Conservation (phyloP, 2,888 invertebrate genomes). For the Agrotis ipsilon region DNA sequence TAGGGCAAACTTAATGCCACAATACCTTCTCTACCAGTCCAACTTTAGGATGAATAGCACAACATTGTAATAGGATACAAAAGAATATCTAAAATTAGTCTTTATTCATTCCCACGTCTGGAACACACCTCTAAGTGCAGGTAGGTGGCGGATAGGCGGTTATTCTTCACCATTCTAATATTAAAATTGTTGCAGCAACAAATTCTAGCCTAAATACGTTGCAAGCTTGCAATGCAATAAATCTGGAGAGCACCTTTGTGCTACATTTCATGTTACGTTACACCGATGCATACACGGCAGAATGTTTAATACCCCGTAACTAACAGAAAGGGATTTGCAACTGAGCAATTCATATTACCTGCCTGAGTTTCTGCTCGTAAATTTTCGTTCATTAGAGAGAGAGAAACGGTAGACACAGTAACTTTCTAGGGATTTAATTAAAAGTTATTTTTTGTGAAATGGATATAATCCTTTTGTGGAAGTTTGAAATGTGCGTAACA, state of each 20-base stretch:
- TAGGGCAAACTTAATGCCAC: no score
- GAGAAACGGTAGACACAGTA: slow-evolving; percentile 15
- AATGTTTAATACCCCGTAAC: slow-evolving; percentile 24
- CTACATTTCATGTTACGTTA: not conserved
- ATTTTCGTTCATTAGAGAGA: slow-evolving; percentile 61
- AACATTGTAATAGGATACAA: no score
- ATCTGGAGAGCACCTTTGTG: not conserved
- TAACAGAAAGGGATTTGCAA: slow-evolving; percentile 41
- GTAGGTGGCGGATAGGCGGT: no score
- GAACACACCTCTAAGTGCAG: no score
- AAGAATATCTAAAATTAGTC: no score
- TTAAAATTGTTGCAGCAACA: no score
- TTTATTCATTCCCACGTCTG: no score
- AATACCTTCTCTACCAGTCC: no score
- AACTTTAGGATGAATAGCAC: no score
- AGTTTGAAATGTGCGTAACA: slow-evolving; percentile 14
- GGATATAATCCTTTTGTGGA: slow-evolving; percentile 28
- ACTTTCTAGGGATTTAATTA: slow-evolving; percentile 54
- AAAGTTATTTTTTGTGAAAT: slow-evolving; percentile 41
- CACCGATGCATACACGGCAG: not conserved
- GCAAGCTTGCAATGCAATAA: no score
- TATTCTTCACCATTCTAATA: no score
- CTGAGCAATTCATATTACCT: slow-evolving; percentile 53
- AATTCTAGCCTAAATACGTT: no score
- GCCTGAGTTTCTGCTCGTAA: slow-evolving; percentile 52